Percentiles rank a stretch among this genome's conserved stretches.
Conservation (phyloP, 2,113 vertebrate genomes). For the Pterophyllum scalare region DNA sequence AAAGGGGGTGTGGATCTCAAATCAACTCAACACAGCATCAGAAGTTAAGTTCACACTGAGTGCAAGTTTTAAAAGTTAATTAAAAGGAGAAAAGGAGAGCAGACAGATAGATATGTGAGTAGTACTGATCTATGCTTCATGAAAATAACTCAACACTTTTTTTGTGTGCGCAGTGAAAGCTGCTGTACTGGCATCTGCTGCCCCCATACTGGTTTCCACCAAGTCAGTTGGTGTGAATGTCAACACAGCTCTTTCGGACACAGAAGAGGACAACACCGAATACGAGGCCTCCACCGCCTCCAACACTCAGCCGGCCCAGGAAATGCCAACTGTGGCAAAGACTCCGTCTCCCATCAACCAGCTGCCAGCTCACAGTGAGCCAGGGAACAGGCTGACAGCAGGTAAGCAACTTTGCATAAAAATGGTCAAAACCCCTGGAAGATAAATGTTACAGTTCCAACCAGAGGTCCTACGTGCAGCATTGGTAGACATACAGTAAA, state of each 20-base stretch:
- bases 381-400: background rate
- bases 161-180: constrained; percentile 19
- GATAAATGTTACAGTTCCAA: background rate
- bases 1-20: background rate
- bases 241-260: constrained; percentile 54
- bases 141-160: background rate
- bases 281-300: constrained; percentile 70
- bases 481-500: background rate
- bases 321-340: constrained; percentile 41
- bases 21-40: background rate
- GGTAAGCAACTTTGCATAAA: background rate
- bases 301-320: constrained; percentile 73
- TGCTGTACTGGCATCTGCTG: constrained; percentile 31
- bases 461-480: background rate
- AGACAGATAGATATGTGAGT: background rate
- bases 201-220: constrained; percentile 33
- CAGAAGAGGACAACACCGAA: constrained; percentile 65
- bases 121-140: background rate
- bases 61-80: background rate
- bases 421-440: background rate
- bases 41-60: background rate
- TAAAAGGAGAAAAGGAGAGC: background rate
- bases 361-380: constrained; percentile 48
- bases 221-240: constrained; percentile 30
- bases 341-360: constrained; percentile 46